Conservation (phyloP, 2,797 vertebrate species). For the Coracias cyanogaster region DNA sequence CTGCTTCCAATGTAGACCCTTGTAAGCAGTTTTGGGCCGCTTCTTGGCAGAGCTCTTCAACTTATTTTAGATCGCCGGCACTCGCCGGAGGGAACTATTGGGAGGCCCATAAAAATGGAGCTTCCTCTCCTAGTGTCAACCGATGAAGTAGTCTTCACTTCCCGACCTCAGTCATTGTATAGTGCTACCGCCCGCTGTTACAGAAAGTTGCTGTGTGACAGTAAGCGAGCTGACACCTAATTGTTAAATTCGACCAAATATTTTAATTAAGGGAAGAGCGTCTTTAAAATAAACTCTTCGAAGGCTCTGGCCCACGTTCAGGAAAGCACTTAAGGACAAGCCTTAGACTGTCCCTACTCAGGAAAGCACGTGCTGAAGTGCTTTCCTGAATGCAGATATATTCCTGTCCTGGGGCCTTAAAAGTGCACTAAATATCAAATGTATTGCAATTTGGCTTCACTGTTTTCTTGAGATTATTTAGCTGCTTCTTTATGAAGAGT, state of each 20-base stretch:
- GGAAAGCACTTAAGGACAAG: constrained; percentile 67
- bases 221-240: constrained; percentile 46
- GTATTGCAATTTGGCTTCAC: constrained; percentile 29
- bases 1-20: background rate
- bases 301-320: constrained; percentile 48
- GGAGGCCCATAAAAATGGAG: constrained; percentile 37
- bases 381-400: constrained; percentile 65
- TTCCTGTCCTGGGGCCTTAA: constrained; percentile 32
- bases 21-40: constrained; percentile 1
- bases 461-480: constrained; percentile 41
- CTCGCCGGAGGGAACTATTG: background rate
- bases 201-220: constrained; percentile 32
- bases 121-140: constrained; percentile 17
- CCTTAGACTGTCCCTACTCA: constrained; percentile 21
- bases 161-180: constrained; percentile 15
- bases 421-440: constrained; percentile 44
- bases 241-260: constrained; percentile 30
- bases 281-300: constrained; percentile 56
- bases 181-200: background rate
- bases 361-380: constrained; percentile 63
- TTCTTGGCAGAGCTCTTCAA: constrained; percentile 12
- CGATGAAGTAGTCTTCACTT: constrained; percentile 8
- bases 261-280: constrained; percentile 52
- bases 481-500: constrained; percentile 18
- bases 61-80: background rate